Percentiles rank a stretch among this genome's conserved stretches.
phyloP scores from a whole-genome alignment of 2,888 invertebrate genomes.

The Papilio protenor region DNA sequence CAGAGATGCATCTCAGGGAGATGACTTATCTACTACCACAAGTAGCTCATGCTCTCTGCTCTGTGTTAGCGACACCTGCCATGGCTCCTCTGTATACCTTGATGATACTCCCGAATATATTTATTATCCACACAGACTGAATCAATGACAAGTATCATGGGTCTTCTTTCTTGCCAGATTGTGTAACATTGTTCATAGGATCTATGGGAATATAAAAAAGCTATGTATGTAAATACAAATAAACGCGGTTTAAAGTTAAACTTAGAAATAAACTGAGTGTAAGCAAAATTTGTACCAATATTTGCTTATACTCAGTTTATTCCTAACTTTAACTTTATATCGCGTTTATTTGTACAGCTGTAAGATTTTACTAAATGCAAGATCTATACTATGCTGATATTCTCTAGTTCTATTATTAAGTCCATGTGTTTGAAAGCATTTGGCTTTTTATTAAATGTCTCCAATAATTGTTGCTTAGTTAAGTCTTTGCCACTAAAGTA shows the following conservation, averaged over 20 bases:
- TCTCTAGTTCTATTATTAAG: slow-evolving; percentile 90
- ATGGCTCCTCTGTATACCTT: slow-evolving; percentile 44
- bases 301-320: too few species aligned
- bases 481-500: slow-evolving; percentile 89
- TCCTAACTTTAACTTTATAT: too few species aligned
- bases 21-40: slow-evolving; percentile 4
- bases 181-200: neutral
- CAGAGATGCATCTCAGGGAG: slow-evolving; percentile 42
- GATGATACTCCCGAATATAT: slow-evolving; percentile 68
- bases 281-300: too few species aligned
- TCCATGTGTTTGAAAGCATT: slow-evolving; percentile 93
- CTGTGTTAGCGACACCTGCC: neutral
- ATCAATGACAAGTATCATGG: slow-evolving; percentile 52
- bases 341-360: too few species aligned
- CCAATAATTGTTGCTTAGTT: slow-evolving; percentile 85
- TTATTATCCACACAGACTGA: slow-evolving; percentile 71
- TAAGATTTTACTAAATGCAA: slow-evolving; percentile 18
- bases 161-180: neutral
- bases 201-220: slow-evolving; percentile 3
- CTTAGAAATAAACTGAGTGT: too few species aligned
- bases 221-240: neutral
- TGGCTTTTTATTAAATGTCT: slow-evolving; percentile 88
- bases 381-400: slow-evolving; percentile 72
- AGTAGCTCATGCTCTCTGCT: slow-evolving; percentile 31
- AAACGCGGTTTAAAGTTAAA: too few species aligned